Conservation (phyloP, 1,140 invertebrate genomes). For the Eupristina koningsbergeri region DNA sequence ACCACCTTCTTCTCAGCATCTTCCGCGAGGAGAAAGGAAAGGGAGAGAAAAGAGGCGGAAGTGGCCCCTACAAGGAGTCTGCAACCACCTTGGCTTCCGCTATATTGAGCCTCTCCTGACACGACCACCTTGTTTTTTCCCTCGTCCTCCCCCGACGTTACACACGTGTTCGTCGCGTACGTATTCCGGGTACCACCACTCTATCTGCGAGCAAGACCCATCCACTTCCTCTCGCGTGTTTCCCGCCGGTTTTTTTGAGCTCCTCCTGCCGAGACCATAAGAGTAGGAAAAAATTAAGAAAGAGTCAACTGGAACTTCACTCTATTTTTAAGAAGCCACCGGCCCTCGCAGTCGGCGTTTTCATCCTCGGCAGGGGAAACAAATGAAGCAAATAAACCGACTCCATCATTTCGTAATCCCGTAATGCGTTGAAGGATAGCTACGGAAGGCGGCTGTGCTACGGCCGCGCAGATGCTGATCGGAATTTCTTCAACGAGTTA, state of each 20-base stretch:
- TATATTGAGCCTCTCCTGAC: constrained; percentile 63
- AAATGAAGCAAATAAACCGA: neutral
- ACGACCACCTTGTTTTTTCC: constrained; percentile 43
- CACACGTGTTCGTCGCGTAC: neutral
- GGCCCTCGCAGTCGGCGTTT: neutral
- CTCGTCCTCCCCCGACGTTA: constrained; percentile 40
- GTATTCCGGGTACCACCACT: constrained; percentile 14
- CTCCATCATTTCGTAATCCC: neutral
- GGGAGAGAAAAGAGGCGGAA: constrained; percentile 62
- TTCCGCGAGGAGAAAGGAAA: constrained; percentile 34
- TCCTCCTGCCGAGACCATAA: neutral
- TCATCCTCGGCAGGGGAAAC: neutral
- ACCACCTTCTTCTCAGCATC: neutral
- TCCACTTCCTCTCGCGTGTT: constrained; percentile 38
- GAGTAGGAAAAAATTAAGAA: no score
- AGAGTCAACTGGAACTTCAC: neutral
- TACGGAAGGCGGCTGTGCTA: no score
- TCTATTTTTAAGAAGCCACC: neutral
- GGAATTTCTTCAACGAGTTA: constrained; percentile 14
- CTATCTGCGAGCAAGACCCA: neutral
- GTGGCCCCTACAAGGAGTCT: constrained; percentile 69
- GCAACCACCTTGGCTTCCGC: constrained; percentile 74
- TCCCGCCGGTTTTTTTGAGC: constrained; percentile 45
- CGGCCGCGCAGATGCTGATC: neutral
- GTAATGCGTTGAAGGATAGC: no score